Evolutionary conservation across 2,797 vertebrate species (phyloP), one percentile per base, ranked within the genome.

Genomic region (Sphenodon punctatus): DNA sequence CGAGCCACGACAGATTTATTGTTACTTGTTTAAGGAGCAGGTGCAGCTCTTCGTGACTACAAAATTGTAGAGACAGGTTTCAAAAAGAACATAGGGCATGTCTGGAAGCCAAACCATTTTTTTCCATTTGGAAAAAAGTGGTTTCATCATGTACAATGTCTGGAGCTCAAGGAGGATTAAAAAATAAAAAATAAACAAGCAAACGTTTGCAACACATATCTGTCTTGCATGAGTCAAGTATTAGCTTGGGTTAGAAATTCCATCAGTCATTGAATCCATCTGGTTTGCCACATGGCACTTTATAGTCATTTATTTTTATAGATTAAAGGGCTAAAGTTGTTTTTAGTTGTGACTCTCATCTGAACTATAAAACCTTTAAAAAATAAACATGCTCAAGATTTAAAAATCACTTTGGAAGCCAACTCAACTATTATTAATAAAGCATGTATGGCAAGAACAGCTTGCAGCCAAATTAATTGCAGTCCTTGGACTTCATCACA

Each of bases 1-100:
- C 84, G 20, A n/a, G n/a, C n/a, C n/a, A n/a, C 36, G 86, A 75
- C 72, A 83, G 79, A 78, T 85, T 87, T 90, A 89, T 92, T 92
- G 84, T 36, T 90, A 92, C 87, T 85, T 77, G 70, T 85, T 84
- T 90, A 83, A 85, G 82, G 67, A 94, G 94, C 97, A 98, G 97
- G 97, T 97, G 96, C 93, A 91, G 85, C 84, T 90, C 95, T 95
- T 94, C 93, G 94, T 96, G 95, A 96, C 93, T 88, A 90, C 86
- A 89, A 92, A 93, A 94, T 91, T 82, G 94, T 94, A 94, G 94
- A 90, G 95, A 93, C 88, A 92, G 92, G 87, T 84, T 90, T 58
- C 80, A 70, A 89, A 89, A 93, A 86, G 86, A 90, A 84, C 63
- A 75, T 81, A 89, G 84, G 67, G 79, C 73, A 56, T 79, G 87